phyloP scores from a whole-genome alignment of 2,113 vertebrate genomes.

The Sardina pilchardus region DNA sequence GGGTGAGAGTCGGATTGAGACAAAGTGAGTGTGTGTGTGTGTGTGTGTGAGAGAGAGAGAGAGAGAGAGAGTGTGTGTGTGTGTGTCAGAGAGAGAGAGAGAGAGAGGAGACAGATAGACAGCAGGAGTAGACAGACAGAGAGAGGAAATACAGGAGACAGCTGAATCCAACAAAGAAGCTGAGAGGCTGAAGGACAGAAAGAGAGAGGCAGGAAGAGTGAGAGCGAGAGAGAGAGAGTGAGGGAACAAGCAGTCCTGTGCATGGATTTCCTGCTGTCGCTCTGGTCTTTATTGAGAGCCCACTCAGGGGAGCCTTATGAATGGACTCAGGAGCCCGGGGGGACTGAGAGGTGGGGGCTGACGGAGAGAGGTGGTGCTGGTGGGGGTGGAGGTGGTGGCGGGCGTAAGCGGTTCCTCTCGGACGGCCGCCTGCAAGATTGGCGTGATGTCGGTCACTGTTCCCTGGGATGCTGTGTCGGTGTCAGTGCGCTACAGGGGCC shows the following conservation, averaged over 20 bases:
- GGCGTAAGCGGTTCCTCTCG: slow-evolving; percentile 46
- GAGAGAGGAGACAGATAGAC: neutral
- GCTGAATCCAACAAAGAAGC: neutral
- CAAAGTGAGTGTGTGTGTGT: neutral
- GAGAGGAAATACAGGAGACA: neutral
- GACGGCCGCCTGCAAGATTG: slow-evolving; percentile 14
- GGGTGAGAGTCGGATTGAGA: neutral
- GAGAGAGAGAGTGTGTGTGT: neutral
- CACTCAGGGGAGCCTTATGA: neutral
- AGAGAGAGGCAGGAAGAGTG: neutral
- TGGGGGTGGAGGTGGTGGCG: neutral
- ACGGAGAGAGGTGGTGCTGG: neutral
- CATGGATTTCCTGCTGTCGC: slow-evolving; percentile 51
- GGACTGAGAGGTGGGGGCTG: neutral
- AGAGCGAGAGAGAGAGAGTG: neutral
- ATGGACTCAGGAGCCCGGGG: neutral
- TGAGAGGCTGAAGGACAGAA: neutral
- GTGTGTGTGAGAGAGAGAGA: neutral
- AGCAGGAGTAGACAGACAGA: neutral
- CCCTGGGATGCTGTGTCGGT: slow-evolving; percentile 35
- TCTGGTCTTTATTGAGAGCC: slow-evolving; percentile 28
- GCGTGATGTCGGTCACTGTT: slow-evolving; percentile 27
- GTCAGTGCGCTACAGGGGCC: slow-evolving; percentile 27
- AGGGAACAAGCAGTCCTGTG: slow-evolving; percentile 28
- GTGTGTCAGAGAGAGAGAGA: neutral